A percentile compares a stretch with the other conserved stretches of the same genome.
phyloP scores from a whole-genome alignment of 2,888 invertebrate genomes.

The Apamea crenata region DNA sequence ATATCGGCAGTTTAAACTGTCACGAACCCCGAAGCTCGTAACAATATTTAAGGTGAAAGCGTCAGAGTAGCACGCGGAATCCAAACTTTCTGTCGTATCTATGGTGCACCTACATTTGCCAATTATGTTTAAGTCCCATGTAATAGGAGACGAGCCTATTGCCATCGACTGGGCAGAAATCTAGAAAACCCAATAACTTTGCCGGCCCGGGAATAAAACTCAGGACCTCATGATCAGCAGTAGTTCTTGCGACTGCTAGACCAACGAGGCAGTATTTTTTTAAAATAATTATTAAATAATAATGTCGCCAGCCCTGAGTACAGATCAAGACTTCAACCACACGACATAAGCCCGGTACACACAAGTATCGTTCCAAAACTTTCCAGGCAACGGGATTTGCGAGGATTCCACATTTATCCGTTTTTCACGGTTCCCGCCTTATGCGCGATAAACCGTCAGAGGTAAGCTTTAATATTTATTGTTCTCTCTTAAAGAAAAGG shows the following conservation, averaged over 20 bases:
- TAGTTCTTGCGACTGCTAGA: not conserved
- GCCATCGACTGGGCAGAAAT: not conserved
- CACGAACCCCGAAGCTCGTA: too few relatives aligned
- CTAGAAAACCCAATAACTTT: not conserved
- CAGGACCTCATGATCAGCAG: not conserved
- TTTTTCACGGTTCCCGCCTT: slow-evolving; percentile 82
- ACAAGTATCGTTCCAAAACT: slow-evolving; percentile 76
- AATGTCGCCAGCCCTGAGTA: slow-evolving; percentile 46
- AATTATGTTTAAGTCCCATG: not conserved
- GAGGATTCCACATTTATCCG: slow-evolving; percentile 83
- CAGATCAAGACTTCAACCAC: slow-evolving; percentile 61
- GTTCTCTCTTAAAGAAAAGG: slow-evolving; percentile 76
- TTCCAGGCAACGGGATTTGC: slow-evolving; percentile 79
- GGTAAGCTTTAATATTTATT: slow-evolving; percentile 87
- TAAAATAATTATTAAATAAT: not conserved
- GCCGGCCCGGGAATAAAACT: not conserved
- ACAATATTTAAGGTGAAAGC: too few relatives aligned
- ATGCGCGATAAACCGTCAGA: slow-evolving; percentile 81
- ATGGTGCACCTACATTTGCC: not conserved
- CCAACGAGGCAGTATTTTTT: not conserved
- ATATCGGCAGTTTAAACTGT: too few relatives aligned
- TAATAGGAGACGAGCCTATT: not conserved
- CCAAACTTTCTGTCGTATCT: not conserved
- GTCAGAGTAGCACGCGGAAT: too few relatives aligned
- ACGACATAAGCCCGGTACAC: slow-evolving; percentile 71